Evolutionary conservation across 2,797 vertebrate genomes (phyloP), one percentile per base, ranked within the genome.

Genomic region (Trachops cirrhosus): DNA sequence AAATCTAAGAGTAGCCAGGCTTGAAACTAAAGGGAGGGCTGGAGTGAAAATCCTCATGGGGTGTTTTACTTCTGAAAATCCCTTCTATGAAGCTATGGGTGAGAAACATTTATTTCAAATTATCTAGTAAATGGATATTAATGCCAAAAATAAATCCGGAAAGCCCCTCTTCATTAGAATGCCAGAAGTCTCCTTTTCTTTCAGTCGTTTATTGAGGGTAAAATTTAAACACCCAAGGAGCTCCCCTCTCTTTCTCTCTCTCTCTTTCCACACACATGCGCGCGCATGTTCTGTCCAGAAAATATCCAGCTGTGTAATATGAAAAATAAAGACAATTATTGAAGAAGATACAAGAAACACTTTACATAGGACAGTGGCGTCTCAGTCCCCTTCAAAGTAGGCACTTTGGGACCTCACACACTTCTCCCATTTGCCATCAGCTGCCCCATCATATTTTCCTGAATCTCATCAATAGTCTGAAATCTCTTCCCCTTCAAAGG

Each of bases 31-130:
- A 89, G 87, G 2, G n/a, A 64, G 26, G 22, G 37, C 54, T 87
- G 48, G 37, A 54, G 54, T 94, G 86, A 95, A 82, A 88, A 92
- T 64, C 52, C 37, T 91, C 57, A 22, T 87, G 4, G 80, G n/a
- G 14, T 86, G 6, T 18, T 92, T 96, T 93, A 74, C n/a, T 90
- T 92, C 90, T 94, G 85, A 93, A 93, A 83, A 96, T 83, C 22
- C 26, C 32, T 92, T 85, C 50, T 34, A 83, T 71, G 54, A 44
- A 75, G 19, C 5, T 95, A 9, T 82, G 57, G 19, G 39, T 91
- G 87, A 84, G 78, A 62, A 46, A 88, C 74, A 46, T 59, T 50
- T 68, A 80, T 91, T 96, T 95, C 44, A 77, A 21, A 83, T 93
- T 78, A 86, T 68, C 73, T 91, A 86, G 39, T 92, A 92, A 96